phyloP scores from a whole-genome alignment of 2,113 vertebrate species.

The Stercorarius parasiticus region DNA sequence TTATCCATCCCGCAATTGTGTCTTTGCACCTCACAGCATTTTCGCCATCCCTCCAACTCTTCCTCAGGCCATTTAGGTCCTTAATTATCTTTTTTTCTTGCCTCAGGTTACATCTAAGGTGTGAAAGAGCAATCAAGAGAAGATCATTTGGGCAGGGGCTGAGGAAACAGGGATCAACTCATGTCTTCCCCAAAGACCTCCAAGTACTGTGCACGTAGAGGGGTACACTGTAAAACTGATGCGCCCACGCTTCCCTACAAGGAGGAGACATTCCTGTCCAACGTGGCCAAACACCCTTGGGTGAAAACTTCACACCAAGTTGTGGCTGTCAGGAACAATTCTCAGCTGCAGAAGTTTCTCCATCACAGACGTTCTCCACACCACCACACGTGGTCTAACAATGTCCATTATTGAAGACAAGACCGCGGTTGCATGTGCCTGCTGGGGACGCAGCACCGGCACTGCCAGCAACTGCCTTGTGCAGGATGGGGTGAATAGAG shows the following conservation, averaged over 20 bases:
- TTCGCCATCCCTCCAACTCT: not conserved
- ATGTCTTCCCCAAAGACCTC: not conserved
- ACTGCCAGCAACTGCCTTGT: not conserved
- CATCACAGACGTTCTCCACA: not conserved
- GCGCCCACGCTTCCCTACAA: not conserved
- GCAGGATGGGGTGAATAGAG: not conserved
- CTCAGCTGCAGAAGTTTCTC: not conserved
- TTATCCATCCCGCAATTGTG: not conserved
- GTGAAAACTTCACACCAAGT: not conserved
- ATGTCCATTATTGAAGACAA: not conserved
- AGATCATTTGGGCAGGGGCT: not conserved
- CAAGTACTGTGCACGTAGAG: fast-evolving
- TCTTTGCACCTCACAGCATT: not conserved
- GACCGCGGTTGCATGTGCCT: not conserved
- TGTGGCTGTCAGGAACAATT: not conserved
- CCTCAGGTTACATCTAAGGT: not conserved
- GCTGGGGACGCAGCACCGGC: not conserved
- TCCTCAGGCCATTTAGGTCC: not conserved
- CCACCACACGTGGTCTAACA: not conserved
- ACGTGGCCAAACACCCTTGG: fast-evolving
- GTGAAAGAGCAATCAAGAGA: not conserved
- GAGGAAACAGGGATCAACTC: not conserved
- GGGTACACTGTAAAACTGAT: not conserved
- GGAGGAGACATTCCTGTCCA: not conserved
- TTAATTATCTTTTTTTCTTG: not conserved